These are phyloP conservation scores for Chrysolina americana DNA, from an alignment of 2,888 invertebrate genomes.

Conservation along the genomic window DNA sequence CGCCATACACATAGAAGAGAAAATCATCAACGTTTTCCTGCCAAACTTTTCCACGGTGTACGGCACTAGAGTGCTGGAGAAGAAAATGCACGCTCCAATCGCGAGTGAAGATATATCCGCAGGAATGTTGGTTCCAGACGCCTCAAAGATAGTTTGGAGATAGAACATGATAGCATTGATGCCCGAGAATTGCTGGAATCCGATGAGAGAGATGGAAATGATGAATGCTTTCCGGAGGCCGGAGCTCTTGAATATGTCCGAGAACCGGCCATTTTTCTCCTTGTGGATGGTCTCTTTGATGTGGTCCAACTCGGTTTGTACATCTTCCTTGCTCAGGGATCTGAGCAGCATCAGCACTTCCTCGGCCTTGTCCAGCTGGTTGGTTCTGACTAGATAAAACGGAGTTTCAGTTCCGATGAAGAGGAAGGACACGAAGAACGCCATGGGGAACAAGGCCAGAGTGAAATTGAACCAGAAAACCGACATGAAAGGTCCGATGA, in stretches of 20 bases:
- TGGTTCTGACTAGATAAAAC: slow-evolving; percentile 67
- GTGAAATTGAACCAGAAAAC: slow-evolving; percentile 76
- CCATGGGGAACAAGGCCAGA: slow-evolving; percentile 66
- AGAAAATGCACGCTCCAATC: slow-evolving; percentile 81
- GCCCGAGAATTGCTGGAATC: slow-evolving; percentile 86
- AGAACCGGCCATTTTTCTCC: slow-evolving; percentile 69
- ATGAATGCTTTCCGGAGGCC: slow-evolving; percentile 83
- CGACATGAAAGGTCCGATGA: slow-evolving; percentile 79
- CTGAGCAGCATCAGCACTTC: slow-evolving; percentile 75
- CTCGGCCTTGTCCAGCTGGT: slow-evolving; percentile 72
- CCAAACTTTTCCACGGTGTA: slow-evolving; percentile 85
- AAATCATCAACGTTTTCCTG: slow-evolving; percentile 78
- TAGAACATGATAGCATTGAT: slow-evolving; percentile 51
- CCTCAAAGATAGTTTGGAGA: slow-evolving; percentile 78
- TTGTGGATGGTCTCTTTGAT: slow-evolving; percentile 63
- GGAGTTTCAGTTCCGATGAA: slow-evolving; percentile 80
- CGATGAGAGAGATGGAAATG: slow-evolving; percentile 79
- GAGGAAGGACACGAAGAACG: slow-evolving; percentile 72
- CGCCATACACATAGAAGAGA: slow-evolving; percentile 78
- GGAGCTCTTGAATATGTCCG: slow-evolving; percentile 76
- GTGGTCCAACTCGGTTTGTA: slow-evolving; percentile 72
- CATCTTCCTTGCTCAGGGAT: slow-evolving; percentile 64
- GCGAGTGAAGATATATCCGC: slow-evolving; percentile 81
- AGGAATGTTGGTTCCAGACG: slow-evolving; percentile 76
- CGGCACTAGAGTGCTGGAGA: slow-evolving; percentile 80